A percentile compares a stretch with the other conserved stretches of the same genome.
These are phyloP conservation scores for Acridotheres tristis DNA, from an alignment of 2,797 vertebrate species.

Conservation along the genomic window DNA sequence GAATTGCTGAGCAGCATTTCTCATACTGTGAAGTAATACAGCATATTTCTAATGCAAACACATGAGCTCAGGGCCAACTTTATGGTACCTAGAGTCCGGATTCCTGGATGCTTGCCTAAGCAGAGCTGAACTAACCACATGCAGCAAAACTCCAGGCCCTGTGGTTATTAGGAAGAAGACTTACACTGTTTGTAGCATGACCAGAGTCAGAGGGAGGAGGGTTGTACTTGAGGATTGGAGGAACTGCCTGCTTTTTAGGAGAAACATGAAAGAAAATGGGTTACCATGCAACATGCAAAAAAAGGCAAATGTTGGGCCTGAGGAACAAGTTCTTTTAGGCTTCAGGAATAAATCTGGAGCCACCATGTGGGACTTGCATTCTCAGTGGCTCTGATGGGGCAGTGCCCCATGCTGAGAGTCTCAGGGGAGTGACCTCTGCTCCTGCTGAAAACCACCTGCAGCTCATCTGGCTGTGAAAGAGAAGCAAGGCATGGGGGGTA, in stretches of 20 bases:
- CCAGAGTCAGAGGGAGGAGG: neutral
- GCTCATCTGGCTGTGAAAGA: neutral
- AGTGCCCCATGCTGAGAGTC: neutral
- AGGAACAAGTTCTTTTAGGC: neutral
- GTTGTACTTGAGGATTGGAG: neutral
- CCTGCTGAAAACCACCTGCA: neutral
- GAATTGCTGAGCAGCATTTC: neutral
- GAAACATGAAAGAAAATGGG: neutral
- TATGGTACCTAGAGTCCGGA: neutral
- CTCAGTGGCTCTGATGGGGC: neutral
- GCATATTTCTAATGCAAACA: neutral
- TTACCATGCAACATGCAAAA: neutral
- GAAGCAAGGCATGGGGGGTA: neutral
- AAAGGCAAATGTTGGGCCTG: neutral
- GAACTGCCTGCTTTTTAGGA: neutral
- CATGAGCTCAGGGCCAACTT: neutral
- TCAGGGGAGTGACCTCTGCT: neutral
- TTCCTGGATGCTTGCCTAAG: conserved; percentile 3
- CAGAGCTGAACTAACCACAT: neutral
- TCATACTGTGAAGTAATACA: neutral
- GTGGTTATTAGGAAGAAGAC: neutral
- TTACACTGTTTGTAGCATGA: neutral
- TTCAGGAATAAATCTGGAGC: neutral
- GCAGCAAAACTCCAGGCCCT: neutral
- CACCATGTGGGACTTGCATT: neutral